Conservation (phyloP, 2,797 vertebrate species). For the Taeniopygia guttata region DNA sequence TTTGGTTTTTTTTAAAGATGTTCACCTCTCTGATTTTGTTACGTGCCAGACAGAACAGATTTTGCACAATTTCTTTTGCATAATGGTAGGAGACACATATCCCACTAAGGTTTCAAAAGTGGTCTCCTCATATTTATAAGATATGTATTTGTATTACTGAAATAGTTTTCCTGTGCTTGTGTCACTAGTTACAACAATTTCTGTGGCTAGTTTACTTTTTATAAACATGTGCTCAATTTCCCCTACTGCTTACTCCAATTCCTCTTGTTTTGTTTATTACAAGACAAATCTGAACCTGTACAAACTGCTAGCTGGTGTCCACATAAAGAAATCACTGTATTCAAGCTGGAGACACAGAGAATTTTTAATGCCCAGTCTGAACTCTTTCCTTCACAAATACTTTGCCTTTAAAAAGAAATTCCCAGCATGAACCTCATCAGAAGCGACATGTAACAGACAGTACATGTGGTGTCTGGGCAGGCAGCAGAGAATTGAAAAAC, state of each 20-base stretch:
- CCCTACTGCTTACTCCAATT: not conserved
- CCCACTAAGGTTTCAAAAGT: not conserved
- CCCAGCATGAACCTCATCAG: conserved; percentile 75
- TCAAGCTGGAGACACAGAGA: conserved; percentile 27
- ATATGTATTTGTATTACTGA: not conserved
- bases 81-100: not conserved
- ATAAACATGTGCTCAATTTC: not conserved
- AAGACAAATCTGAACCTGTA: conserved; percentile 32
- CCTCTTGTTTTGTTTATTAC: not conserved
- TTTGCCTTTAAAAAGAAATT: conserved; percentile 77
- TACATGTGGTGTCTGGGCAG: conserved; percentile 75
- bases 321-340: conserved; percentile 32
- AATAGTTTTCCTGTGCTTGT: not conserved
- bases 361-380: conserved; percentile 68
- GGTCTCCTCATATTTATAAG: not conserved
- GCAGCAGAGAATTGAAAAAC: conserved; percentile 69
- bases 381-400: conserved; percentile 71
- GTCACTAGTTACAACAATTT: not conserved
- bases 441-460: conserved; percentile 79
- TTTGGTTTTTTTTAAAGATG: not conserved
- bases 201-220: not conserved
- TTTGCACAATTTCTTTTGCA: not conserved
- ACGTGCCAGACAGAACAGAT: not conserved
- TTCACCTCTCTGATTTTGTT: not conserved
- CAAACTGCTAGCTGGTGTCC: conserved; percentile 46